Evolutionary conservation across 1,140 invertebrate species (phyloP).

Genomic region (Frieseomelitta varia): DNA sequence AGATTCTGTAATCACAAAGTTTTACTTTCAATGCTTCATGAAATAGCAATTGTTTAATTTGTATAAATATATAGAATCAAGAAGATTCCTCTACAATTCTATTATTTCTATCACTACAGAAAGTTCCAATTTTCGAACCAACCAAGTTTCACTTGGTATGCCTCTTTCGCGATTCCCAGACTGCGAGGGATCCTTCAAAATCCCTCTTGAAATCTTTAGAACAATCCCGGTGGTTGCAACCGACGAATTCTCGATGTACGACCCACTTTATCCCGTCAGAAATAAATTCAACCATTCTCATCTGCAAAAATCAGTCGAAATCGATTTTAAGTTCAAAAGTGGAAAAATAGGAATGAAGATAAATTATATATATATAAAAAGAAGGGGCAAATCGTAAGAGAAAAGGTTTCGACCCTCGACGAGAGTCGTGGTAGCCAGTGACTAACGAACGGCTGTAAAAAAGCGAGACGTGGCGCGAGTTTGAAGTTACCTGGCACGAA

Average conservation of each 20-base stretch:
- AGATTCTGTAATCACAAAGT: no score
- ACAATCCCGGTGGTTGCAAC: background rate
- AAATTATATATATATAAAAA: no score
- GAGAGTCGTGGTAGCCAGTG: slow-evolving; percentile 1
- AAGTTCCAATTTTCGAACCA: background rate
- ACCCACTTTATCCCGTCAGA: slow-evolving; percentile 48
- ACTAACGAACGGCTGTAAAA: slow-evolving; percentile 32
- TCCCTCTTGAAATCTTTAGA: background rate
- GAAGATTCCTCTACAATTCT: no score
- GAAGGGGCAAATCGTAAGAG: background rate
- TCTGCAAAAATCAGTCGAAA: slow-evolving; percentile 14
- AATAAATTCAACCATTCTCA: slow-evolving; percentile 40
- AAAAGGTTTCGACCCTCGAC: slow-evolving; percentile 1
- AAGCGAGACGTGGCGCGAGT: slow-evolving; percentile 24
- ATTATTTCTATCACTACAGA: no score
- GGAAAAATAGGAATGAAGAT: background rate
- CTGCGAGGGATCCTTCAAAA: background rate
- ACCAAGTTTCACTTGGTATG: background rate
- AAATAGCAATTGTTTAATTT: no score
- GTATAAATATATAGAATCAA: no score
- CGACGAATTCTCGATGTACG: slow-evolving; percentile 8
- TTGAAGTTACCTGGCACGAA: slow-evolving; percentile 22
- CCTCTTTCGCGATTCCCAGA: background rate
- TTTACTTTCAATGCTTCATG: no score
- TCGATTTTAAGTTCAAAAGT: slow-evolving; percentile 17